Evolutionary conservation across 2,113 vertebrate genomes (phyloP).

Genomic region (Oceanites oceanicus): DNA sequence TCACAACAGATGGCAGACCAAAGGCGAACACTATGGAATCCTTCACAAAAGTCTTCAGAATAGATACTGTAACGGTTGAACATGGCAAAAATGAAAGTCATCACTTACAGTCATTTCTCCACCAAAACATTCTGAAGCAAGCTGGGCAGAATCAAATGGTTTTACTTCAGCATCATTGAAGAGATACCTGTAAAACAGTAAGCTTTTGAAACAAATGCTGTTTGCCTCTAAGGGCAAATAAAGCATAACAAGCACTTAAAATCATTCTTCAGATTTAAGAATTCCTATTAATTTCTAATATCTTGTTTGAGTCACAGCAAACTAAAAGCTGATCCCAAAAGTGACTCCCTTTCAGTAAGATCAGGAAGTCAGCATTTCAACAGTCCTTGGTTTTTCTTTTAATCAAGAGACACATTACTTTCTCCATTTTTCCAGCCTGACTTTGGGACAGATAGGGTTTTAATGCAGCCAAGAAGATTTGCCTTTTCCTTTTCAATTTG

Average conservation of each 20-base stretch:
- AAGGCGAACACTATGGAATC: neutral
- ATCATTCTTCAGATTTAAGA: neutral
- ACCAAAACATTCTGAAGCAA: conserved; percentile 97
- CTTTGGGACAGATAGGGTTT: neutral
- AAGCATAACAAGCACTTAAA: neutral
- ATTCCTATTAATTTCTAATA: neutral
- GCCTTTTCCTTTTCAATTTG: neutral
- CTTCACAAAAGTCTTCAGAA: neutral
- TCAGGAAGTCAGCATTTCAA: neutral
- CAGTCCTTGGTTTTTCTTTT: neutral
- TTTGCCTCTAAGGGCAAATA: neutral
- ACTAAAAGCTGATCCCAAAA: neutral
- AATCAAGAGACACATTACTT: neutral
- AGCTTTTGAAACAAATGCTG: neutral
- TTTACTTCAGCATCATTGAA: conserved; percentile 99
- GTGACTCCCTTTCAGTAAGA: neutral
- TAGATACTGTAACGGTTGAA: neutral
- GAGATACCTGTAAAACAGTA: conserved; percentile 85
- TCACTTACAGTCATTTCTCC: conserved; percentile 95
- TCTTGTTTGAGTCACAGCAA: neutral
- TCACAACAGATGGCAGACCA: neutral
- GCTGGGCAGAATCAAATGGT: conserved; percentile 96
- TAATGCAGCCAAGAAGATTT: neutral
- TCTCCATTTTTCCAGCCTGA: neutral
- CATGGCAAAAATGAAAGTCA: neutral